Conservation (phyloP, 2,113 vertebrate species). For the Odontesthes bonariensis region DNA sequence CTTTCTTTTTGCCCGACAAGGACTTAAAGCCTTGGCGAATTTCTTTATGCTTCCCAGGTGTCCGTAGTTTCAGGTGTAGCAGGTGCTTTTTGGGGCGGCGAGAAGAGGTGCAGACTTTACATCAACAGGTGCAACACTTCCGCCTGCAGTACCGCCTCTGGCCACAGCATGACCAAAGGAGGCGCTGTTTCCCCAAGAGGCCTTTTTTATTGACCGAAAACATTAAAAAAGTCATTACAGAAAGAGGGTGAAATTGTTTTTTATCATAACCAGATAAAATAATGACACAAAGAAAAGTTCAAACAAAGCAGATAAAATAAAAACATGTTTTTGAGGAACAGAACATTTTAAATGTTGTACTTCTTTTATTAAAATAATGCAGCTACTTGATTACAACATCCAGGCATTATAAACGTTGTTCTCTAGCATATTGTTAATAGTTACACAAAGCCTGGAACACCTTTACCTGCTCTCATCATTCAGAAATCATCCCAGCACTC, state of each 20-base stretch:
- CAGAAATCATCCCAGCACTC: not conserved
- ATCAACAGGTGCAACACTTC: constrained; percentile 78
- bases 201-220: too few species aligned
- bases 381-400: too few species aligned
- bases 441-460: too few species aligned
- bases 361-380: not conserved
- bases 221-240: too few species aligned
- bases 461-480: not conserved
- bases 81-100: not conserved
- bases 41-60: not conserved
- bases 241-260: too few species aligned
- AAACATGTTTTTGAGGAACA: not conserved
- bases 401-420: too few species aligned
- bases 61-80: not conserved
- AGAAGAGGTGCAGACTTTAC: not conserved
- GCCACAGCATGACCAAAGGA: fast-evolving
- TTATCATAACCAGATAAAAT: not conserved
- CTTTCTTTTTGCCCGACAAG: not conserved
- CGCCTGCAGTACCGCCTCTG: constrained; percentile 53
- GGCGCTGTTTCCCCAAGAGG: constrained; percentile 44
- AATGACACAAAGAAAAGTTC: not conserved
- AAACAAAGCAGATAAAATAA: not conserved
- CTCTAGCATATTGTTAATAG: too few species aligned
- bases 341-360: not conserved
- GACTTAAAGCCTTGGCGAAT: fast-evolving